Percentiles rank a stretch among this genome's conserved stretches.
Evolutionary conservation across 1,140 invertebrate species (phyloP).

Genomic region (Pseudomyrmex dendroicus): DNA sequence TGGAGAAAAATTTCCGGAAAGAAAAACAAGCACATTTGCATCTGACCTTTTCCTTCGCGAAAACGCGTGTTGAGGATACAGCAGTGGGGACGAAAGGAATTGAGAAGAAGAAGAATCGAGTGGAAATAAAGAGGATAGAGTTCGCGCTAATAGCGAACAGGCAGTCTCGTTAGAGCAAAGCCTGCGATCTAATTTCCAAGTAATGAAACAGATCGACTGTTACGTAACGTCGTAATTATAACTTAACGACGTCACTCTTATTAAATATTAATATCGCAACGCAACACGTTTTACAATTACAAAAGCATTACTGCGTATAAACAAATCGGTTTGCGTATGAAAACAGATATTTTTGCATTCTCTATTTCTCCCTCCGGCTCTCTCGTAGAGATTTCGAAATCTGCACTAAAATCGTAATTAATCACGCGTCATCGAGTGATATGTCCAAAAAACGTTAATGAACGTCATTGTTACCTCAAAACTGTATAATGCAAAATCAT

Average conservation of each 20-base stretch:
- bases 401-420: no score
- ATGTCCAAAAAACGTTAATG: not conserved
- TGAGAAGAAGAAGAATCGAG: constrained; percentile 54
- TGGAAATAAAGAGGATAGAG: constrained; percentile 61
- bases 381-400: no score
- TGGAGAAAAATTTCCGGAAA: constrained; percentile 1
- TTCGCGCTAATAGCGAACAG: constrained; percentile 22
- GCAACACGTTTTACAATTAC: not conserved
- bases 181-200: constrained; percentile 39
- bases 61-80: constrained; percentile 50
- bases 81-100: not conserved
- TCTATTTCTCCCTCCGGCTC: no score
- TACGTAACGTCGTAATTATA: not conserved
- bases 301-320: not conserved
- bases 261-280: constrained; percentile 13
- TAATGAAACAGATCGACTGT: constrained; percentile 14
- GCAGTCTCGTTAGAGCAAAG: constrained; percentile 6
- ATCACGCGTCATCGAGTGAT: no score
- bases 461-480: constrained; percentile 56
- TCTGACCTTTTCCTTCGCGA: constrained; percentile 46
- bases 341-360: not conserved
- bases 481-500: constrained; percentile 38
- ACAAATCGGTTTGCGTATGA: not conserved
- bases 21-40: constrained; percentile 64
- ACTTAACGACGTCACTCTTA: not conserved